These are phyloP conservation scores for Caerostris extrusa DNA, from an alignment of 1,140 invertebrate species.

Conservation along the genomic window DNA sequence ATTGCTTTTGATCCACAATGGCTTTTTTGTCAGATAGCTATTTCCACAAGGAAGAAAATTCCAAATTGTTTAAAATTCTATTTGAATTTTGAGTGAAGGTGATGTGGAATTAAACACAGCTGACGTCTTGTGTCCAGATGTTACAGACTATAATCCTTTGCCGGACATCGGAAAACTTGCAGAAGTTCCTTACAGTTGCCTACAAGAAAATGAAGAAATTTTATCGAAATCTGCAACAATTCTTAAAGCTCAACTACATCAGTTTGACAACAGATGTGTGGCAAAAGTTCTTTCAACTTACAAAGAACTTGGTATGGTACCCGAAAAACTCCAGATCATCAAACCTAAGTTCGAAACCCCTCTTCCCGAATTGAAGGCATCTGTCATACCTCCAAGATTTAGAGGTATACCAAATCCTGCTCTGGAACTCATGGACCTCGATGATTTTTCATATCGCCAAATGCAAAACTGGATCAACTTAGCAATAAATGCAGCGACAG, in stretches of 20 bases:
- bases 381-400: constrained; percentile 97
- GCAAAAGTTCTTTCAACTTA: constrained; percentile 84
- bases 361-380: constrained; percentile 93
- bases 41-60: constrained; percentile 96
- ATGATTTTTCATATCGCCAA: constrained; percentile 98
- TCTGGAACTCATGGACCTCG: constrained; percentile 97
- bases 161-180: constrained; percentile 93
- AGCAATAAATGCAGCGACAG: constrained; percentile 94
- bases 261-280: constrained; percentile 12
- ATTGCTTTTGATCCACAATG: constrained; percentile 84
- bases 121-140: constrained; percentile 96
- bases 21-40: constrained; percentile 88
- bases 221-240: constrained; percentile 88
- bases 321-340: constrained; percentile 94
- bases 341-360: constrained; percentile 98
- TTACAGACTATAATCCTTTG: constrained; percentile 94
- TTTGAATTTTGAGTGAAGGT: constrained; percentile 90
- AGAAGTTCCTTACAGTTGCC: constrained; percentile 90
- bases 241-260: constrained; percentile 58
- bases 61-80: constrained; percentile 91
- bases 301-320: constrained; percentile 91
- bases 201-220: constrained; percentile 90
- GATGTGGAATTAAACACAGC: constrained; percentile 87
- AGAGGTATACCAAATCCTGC: constrained; percentile 94
- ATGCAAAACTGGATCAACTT: constrained; percentile 92